A percentile compares a stretch with the other conserved stretches of the same genome.
phyloP scores from a whole-genome alignment of 2,113 vertebrate genomes.

The Uria lomvia region DNA sequence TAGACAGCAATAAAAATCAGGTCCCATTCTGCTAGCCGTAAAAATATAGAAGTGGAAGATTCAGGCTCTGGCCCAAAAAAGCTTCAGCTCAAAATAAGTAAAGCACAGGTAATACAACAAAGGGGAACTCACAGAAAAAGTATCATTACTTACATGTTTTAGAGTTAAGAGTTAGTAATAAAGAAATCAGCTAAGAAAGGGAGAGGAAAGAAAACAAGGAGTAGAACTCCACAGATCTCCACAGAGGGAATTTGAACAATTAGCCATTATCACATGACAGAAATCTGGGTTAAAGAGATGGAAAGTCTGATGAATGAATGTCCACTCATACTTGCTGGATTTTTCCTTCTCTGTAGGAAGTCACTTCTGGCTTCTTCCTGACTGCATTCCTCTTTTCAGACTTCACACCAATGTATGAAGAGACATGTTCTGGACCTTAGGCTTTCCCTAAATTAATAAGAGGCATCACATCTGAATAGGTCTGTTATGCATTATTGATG shows the following conservation, averaged over 20 bases:
- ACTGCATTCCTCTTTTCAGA: not conserved
- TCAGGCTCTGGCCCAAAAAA: not conserved
- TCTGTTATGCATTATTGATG: not conserved
- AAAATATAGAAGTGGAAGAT: not conserved
- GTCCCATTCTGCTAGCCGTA: not conserved
- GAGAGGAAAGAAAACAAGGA: not conserved
- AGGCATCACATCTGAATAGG: not conserved
- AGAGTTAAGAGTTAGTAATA: not conserved
- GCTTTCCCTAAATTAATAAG: not conserved
- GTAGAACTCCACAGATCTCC: not conserved
- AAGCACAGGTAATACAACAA: not conserved
- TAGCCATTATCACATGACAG: not conserved
- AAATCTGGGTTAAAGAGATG: not conserved
- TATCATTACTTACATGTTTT: not conserved
- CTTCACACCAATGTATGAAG: not conserved
- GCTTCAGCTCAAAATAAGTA: not conserved
- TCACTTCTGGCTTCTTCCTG: not conserved
- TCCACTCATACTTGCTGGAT: not conserved
- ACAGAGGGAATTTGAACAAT: not conserved
- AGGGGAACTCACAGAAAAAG: not conserved
- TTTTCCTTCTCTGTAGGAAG: not conserved
- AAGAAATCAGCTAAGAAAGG: not conserved
- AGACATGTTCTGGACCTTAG: not conserved
- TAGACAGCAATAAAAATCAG: not conserved
- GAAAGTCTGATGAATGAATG: not conserved